Evolutionary conservation across 2,797 vertebrate genomes (phyloP), one percentile per base, ranked within the genome.

Genomic region (Danio albolineatus): DNA sequence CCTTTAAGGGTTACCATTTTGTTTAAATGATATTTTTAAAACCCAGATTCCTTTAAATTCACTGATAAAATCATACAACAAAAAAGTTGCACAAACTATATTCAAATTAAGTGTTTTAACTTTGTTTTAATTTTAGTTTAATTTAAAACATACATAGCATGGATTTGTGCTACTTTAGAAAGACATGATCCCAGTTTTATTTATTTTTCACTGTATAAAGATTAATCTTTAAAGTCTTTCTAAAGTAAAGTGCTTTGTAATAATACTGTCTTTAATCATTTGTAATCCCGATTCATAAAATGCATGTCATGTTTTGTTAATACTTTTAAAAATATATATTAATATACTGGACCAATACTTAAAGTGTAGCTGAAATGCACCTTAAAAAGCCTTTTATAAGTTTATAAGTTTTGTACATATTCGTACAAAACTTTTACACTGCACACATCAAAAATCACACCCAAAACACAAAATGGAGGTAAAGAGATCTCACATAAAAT

Each of bases 381-480:
- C 54, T n/a, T 28, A 14, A 56, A 17, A 41, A 56, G 39, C 13
- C 54, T 59, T 59, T 10, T 4, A 72, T 28, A 73, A 16, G 3
- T n/a, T 28, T 59, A 48, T 7, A 12, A 0, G 0, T 46, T 36
- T 36, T 73, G 21, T 46, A 19, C 36, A 12, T 9, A 56, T 36
- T 36, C 46, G 14, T 60, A 19, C 36, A 12, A 10, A 56, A 60
- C 36, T 53, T 54, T 54, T 54, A 9, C 36, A 54, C 70, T 75
- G 19, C 46, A 51, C 66, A 62, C 54, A 36, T 67, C 44, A 67
- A 19, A 28, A 57, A 13, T 44, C 49, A 72, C 73, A 77, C 41
- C 74, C 67, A 57, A 14, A 36, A 76, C 44, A 66, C 51, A 66
- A 60, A 75, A 76, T 76, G 80, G 59, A 85, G 84, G 64, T 61